Evolutionary conservation across 2,888 invertebrate species (phyloP).

Genomic region (Lumbricus terrestris): DNA sequence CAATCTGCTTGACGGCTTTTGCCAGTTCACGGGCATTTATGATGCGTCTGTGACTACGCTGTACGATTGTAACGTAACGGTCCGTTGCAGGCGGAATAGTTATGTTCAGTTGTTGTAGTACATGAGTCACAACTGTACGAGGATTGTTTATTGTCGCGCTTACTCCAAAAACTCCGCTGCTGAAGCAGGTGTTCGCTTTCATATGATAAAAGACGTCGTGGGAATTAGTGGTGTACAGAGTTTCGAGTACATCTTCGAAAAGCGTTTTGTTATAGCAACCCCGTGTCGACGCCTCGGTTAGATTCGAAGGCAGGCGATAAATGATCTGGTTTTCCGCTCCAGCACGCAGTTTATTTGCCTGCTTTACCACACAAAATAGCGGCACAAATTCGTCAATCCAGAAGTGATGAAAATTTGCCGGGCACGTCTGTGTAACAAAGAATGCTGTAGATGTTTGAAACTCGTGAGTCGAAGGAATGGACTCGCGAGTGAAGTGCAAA

Average conservation of each 20-base stretch:
- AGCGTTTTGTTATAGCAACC: conserved; percentile 26
- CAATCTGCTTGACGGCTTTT: conserved; percentile 14
- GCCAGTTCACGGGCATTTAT: conserved; percentile 23
- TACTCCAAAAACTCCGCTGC: conserved; percentile 34
- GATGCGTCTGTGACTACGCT: conserved; percentile 23
- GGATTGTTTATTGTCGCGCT: conserved; percentile 19
- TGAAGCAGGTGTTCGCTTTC: conserved; percentile 25
- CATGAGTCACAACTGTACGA: conserved; percentile 20
- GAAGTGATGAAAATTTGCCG: conserved; percentile 35
- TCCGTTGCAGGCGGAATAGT: background rate
- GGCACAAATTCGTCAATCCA: conserved; percentile 34
- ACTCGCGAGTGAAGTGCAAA: conserved; percentile 17
- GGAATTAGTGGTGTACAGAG: conserved; percentile 14
- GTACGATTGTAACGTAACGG: conserved; percentile 20
- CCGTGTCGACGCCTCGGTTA: background rate
- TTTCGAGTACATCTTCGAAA: conserved; percentile 25
- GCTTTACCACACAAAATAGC: conserved; percentile 24
- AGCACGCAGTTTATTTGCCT: conserved; percentile 22
- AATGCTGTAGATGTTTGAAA: conserved; percentile 28
- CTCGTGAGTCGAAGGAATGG: conserved; percentile 21
- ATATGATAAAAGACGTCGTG: conserved; percentile 32
- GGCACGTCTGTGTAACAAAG: conserved; percentile 28
- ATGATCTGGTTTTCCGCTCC: conserved; percentile 23
- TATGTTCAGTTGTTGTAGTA: conserved; percentile 9
- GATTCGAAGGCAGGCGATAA: conserved; percentile 26